phyloP scores from a whole-genome alignment of 2,888 invertebrate genomes.

The Liodrosophila aerea region DNA sequence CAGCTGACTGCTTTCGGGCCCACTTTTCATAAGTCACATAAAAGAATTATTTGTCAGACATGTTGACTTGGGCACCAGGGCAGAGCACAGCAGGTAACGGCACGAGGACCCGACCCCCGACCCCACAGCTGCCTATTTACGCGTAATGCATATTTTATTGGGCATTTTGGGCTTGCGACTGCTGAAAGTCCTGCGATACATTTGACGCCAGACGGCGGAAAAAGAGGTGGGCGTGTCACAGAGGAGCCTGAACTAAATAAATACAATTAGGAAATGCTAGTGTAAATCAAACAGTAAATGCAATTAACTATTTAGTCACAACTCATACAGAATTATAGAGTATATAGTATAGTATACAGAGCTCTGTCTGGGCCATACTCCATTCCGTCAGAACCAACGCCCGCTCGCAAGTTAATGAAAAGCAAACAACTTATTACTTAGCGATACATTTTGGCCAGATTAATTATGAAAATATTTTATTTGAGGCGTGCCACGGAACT shows the following conservation, averaged over 20 bases:
- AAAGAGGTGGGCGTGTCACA: slow-evolving; percentile 5
- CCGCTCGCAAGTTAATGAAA: slow-evolving; percentile 7
- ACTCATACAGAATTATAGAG: neutral
- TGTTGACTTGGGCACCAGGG: slow-evolving; percentile 39
- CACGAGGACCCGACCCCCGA: neutral
- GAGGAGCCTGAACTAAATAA: slow-evolving; percentile 24
- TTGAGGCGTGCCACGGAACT: slow-evolving; percentile 12
- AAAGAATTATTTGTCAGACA: slow-evolving; percentile 69
- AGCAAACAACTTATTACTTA: slow-evolving; percentile 12
- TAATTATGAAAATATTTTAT: slow-evolving; percentile 17
- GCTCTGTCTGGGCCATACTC: neutral
- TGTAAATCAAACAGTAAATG: slow-evolving; percentile 42
- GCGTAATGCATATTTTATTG: slow-evolving; percentile 70
- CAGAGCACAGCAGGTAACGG: slow-evolving; percentile 27
- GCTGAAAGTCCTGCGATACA: slow-evolving; percentile 51
- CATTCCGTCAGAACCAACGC: slow-evolving; percentile 18
- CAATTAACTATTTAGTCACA: slow-evolving; percentile 26
- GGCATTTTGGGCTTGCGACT: slow-evolving; percentile 47
- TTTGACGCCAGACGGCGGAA: slow-evolving; percentile 33
- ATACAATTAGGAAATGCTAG: slow-evolving; percentile 52
- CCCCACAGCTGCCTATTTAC: slow-evolving; percentile 44
- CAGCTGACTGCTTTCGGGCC: slow-evolving; percentile 20
- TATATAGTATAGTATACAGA: neutral
- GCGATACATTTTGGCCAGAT: slow-evolving; percentile 15
- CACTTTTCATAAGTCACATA: slow-evolving; percentile 64